Percentiles rank a stretch among this genome's conserved stretches.
Evolutionary conservation across 2,888 invertebrate genomes (phyloP).

Genomic region (Drosophila mulleri): DNA sequence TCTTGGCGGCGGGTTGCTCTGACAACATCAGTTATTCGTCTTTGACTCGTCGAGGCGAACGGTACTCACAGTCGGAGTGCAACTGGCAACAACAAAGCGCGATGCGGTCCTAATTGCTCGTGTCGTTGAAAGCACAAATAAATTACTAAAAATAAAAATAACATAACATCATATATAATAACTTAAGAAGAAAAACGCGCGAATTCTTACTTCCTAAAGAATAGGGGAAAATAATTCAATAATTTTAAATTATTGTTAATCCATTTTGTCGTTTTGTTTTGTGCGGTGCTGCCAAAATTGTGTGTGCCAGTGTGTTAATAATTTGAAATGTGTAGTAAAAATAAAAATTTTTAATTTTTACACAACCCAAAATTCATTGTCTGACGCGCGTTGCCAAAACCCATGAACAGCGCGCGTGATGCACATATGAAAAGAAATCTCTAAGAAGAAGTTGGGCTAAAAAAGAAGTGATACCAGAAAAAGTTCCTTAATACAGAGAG

Average conservation of each 20-base stretch:
- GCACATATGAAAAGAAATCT: constrained; percentile 65
- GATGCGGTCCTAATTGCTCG: constrained; percentile 70
- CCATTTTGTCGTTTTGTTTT: constrained; percentile 49
- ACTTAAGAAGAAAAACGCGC: constrained; percentile 35
- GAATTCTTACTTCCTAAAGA: constrained; percentile 26
- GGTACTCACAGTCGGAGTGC: constrained; percentile 61
- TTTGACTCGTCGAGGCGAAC: constrained; percentile 69
- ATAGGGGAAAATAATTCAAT: constrained; percentile 19
- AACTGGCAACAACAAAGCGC: constrained; percentile 64
- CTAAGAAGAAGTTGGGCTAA: constrained; percentile 44
- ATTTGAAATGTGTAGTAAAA: constrained; percentile 35
- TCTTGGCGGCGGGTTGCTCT: constrained; percentile 71
- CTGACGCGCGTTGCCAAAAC: constrained; percentile 59
- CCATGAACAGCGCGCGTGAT: constrained; percentile 66
- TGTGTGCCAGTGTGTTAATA: constrained; percentile 32
- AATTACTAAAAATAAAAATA: constrained; percentile 45
- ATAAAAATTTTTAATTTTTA: constrained; percentile 36
- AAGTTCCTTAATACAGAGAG: constrained; percentile 62
- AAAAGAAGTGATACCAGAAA: constrained; percentile 54
- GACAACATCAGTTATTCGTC: constrained; percentile 70
- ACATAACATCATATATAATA: constrained; percentile 31
- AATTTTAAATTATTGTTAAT: constrained; percentile 35
- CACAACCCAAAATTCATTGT: constrained; percentile 62
- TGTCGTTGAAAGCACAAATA: constrained; percentile 42
- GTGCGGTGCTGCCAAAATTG: constrained; percentile 50